These are phyloP conservation scores for Tursiops truncatus DNA, from an alignment of 2,113 vertebrate genomes.

Conservation along the genomic window DNA sequence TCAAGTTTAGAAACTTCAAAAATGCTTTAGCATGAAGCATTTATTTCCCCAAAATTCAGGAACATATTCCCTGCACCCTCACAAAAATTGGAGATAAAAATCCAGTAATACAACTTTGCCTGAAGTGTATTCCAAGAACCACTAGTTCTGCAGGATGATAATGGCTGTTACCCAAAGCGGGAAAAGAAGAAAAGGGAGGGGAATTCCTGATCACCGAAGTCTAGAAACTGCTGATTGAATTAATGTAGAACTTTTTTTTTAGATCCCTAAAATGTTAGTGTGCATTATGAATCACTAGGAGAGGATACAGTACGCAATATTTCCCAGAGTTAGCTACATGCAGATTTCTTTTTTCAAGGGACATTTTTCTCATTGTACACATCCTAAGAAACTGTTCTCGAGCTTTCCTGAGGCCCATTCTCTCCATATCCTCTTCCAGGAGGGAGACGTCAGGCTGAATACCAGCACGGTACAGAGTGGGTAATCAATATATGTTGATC, in stretches of 20 bases:
- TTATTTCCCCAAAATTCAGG: neutral
- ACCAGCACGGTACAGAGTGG: neutral
- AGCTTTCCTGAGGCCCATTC: neutral
- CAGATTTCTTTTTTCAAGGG: neutral
- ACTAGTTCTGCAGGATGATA: neutral
- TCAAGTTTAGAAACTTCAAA: neutral
- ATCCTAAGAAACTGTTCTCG: neutral
- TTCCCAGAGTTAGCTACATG: neutral
- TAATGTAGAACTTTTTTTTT: neutral
- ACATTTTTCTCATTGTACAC: neutral
- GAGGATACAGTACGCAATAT: neutral
- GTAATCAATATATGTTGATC: neutral
- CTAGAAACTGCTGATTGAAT: neutral
- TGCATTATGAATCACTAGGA: neutral
- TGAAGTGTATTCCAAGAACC: neutral
- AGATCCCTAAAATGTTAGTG: neutral
- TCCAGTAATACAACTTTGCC: neutral
- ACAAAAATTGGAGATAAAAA: neutral
- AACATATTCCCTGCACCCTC: accelerated
- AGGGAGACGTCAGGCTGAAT: neutral
- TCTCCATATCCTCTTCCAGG: neutral
- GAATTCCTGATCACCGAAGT: neutral
- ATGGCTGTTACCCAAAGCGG: neutral
- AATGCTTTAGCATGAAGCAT: neutral
- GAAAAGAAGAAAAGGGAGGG: neutral